phyloP scores from a whole-genome alignment of 2,113 vertebrate species.

The Saguinus midas region DNA sequence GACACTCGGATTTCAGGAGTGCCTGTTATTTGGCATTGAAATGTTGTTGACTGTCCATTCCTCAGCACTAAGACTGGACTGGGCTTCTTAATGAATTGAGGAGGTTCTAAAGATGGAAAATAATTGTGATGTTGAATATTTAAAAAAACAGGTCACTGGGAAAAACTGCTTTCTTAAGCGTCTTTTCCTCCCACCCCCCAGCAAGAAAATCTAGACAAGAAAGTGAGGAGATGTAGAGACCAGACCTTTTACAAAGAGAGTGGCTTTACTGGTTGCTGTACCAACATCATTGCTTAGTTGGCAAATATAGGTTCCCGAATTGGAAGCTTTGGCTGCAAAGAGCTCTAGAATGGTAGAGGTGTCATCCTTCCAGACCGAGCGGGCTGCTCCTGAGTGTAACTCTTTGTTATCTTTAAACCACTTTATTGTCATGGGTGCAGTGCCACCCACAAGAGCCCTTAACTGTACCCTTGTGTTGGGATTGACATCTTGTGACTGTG shows the following conservation, averaged over 20 bases:
- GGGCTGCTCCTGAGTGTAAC: constrained; percentile 88
- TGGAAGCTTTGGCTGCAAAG: constrained; percentile 91
- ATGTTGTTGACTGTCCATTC: constrained; percentile 90
- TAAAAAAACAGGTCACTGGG: neutral
- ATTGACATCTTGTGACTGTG: constrained; percentile 92
- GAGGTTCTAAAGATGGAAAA: constrained; percentile 89
- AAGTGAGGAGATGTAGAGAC: neutral
- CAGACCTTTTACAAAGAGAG: constrained; percentile 98
- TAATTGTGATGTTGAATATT: constrained; percentile 42
- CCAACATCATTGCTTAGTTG: constrained; percentile 97
- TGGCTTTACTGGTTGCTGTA: constrained; percentile 88
- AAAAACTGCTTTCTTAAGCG: neutral
- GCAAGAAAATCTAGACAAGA: constrained; percentile 37
- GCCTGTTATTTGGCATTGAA: constrained; percentile 95
- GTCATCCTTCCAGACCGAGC: constrained; percentile 92
- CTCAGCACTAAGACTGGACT: constrained; percentile 91
- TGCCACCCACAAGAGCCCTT: constrained; percentile 91
- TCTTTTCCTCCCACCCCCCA: neutral
- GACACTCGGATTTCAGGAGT: constrained; percentile 94
- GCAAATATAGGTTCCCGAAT: constrained; percentile 95
- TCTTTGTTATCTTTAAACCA: constrained; percentile 98
- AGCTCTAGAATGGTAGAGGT: constrained; percentile 92
- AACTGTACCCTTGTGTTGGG: constrained; percentile 93
- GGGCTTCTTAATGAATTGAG: constrained; percentile 93
- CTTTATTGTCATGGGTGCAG: constrained; percentile 92